phyloP scores from a whole-genome alignment of 2,113 vertebrate genomes.

The Upupa epops region DNA sequence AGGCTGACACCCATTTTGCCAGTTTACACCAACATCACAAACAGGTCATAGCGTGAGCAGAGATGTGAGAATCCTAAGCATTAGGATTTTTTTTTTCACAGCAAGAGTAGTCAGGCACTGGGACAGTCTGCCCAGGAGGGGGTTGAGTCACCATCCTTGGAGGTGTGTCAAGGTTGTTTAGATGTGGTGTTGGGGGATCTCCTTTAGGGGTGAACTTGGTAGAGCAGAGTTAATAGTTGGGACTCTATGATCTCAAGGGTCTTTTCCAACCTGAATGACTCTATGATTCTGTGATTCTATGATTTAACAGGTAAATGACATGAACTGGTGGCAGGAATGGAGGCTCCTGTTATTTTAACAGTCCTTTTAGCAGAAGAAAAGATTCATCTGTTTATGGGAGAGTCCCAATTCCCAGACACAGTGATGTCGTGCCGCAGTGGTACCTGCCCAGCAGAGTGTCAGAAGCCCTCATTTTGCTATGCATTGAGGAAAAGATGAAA shows the following conservation, averaged over 20 bases:
- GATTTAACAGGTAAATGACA: background rate
- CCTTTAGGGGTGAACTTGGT: no score
- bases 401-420: background rate
- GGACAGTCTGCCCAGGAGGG: no score
- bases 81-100: no score
- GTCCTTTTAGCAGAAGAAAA: background rate
- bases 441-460: background rate
- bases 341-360: background rate
- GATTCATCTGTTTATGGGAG: rapidly evolving
- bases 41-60: background rate
- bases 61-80: background rate
- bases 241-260: no score
- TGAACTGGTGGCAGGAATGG: background rate
- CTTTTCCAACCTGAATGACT: no score
- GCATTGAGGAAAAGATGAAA: background rate
- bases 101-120: no score
- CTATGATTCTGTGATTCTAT: no score
- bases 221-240: no score
- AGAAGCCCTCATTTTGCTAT: background rate
- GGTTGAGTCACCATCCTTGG: no score
- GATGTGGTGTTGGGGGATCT: no score
- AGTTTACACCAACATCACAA: background rate
- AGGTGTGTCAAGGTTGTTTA: no score
- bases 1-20: background rate
- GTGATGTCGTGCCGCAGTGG: no score